Base-by-base conservation (phyloP, 1,140 invertebrate species). In the Drosophila obscura region DNA sequence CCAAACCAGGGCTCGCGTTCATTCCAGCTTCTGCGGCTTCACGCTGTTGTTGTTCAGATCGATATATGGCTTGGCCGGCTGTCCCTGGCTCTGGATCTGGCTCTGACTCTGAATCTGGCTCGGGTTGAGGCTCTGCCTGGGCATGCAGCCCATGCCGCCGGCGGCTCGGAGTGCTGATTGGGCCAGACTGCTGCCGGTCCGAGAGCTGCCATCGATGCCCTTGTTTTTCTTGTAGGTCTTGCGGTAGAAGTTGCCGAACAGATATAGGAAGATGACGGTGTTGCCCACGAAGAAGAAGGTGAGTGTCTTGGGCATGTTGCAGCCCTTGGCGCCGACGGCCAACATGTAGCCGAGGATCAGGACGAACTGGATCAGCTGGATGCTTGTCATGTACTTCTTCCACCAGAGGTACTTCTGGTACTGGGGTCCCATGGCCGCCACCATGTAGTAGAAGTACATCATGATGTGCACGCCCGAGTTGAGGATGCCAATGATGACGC, bases 201-300 rank as follows among this genome's bases (percentile, higher is more conserved):
- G 60, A 26, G 26, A 50, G 55, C 74, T 83, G 19, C 57, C 72
- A 2, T 77, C 75, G 2, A 81, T 6, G 50, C 57, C 59, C 65
- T 89, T 80, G 26, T 69, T 58, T 56, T 91, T 92, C 3, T 92
- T 92, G 83, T 98, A 98, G 0, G 95, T 93, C 85, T 96, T 95
- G 58, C 95, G 94, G 83, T 98, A 98, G 93, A 98, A 98, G 59
- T 98, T 95, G 2, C 93, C 93, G 85, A 98, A 98, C 4, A 98
- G 93, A 56, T 96, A 91, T 1, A 98, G 94, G 94, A 98, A 96
- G 72, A 96, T 95, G 2, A 95, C 35, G 78, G 95, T 94, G 82
- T 96, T 95, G 13, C 94, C 94, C n/a, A 96, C 91, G 46, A 96
- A 93, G 24, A 95, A 65, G 1, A 93, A 92, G 0, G 93, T 92